Percentiles rank a stretch among this genome's conserved stretches.
Evolutionary conservation across 2,888 invertebrate species (phyloP).

Genomic region (Oligia fasciuncula): DNA sequence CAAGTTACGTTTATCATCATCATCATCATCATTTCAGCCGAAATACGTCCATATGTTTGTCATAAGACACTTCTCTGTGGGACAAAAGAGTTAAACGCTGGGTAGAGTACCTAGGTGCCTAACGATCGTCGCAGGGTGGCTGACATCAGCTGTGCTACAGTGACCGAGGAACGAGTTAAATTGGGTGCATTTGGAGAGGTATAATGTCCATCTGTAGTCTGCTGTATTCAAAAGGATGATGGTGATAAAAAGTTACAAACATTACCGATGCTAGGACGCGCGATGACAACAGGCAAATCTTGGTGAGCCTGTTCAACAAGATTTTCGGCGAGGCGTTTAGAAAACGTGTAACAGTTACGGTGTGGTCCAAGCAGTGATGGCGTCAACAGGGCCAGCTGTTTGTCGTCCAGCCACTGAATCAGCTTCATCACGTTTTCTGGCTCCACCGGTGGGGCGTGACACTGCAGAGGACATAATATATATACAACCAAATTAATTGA

Average conservation of each 20-base stretch:
- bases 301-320: constrained; percentile 94
- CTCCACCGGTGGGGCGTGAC: constrained; percentile 92
- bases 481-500: background rate
- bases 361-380: constrained; percentile 93
- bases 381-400: constrained; percentile 91
- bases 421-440: constrained; percentile 93
- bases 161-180: background rate
- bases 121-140: background rate
- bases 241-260: constrained; percentile 38
- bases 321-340: constrained; percentile 97
- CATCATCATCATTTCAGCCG: background rate
- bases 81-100: background rate
- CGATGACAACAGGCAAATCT: constrained; percentile 94
- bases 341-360: constrained; percentile 98
- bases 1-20: background rate
- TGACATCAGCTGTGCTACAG: background rate
- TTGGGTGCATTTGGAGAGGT: background rate
- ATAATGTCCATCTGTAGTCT: background rate
- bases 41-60: background rate
- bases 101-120: background rate
- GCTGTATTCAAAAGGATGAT: background rate
- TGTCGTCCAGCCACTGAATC: constrained; percentile 93
- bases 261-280: constrained; percentile 98
- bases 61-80: background rate
- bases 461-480: constrained; percentile 79